phyloP scores from a whole-genome alignment of 2,888 invertebrate genomes.

The Drosophila sordidula region DNA sequence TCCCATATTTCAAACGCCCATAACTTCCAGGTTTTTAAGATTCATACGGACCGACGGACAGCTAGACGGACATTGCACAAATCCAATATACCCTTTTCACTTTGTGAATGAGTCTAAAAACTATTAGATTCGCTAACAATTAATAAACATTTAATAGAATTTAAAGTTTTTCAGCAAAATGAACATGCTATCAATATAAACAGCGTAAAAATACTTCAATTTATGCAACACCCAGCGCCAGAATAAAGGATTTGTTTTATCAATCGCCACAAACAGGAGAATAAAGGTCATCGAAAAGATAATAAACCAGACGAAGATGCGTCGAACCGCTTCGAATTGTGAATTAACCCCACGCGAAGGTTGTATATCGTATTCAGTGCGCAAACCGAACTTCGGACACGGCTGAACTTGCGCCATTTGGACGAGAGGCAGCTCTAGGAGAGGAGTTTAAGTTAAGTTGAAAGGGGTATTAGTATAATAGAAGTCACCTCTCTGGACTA shows the following conservation, averaged over 20 bases:
- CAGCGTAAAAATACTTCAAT: not conserved
- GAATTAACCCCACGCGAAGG: too few species aligned
- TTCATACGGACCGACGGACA: too few species aligned
- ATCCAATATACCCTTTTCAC: too few species aligned
- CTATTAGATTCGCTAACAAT: too few species aligned
- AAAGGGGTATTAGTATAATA: too few species aligned
- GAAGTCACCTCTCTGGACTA: not conserved
- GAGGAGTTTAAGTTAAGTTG: not conserved
- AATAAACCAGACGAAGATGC: not conserved
- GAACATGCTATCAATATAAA: not conserved
- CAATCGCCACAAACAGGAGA: not conserved
- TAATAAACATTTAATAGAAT: not conserved
- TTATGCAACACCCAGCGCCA: slow-evolving; percentile 5
- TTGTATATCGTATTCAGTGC: not conserved
- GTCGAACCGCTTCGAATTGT: too few species aligned
- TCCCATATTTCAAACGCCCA: too few species aligned
- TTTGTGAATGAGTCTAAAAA: too few species aligned
- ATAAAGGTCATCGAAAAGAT: not conserved
- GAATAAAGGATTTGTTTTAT: slow-evolving; percentile 1
- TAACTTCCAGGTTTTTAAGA: too few species aligned
- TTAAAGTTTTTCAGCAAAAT: not conserved
- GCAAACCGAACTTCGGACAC: not conserved
- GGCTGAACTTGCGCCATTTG: not conserved
- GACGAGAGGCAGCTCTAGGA: not conserved
- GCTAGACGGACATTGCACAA: too few species aligned